These are phyloP conservation scores for Sarcophaga rosellei DNA, from an alignment of 2,888 invertebrate species.

Conservation along the genomic window DNA sequence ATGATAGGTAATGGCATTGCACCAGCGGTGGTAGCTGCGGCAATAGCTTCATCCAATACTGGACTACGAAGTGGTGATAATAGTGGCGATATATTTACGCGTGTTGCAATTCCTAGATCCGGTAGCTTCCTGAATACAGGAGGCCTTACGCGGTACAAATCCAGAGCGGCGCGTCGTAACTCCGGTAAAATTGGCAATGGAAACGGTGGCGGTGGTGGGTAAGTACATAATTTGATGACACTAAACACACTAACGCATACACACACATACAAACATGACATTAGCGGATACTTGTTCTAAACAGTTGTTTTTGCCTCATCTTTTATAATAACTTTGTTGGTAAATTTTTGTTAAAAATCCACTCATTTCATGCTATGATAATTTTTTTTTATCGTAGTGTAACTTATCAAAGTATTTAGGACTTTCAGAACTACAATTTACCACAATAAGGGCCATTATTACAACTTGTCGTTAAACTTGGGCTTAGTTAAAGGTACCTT, in stretches of 20 bases:
- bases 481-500: no score
- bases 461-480: no score
- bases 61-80: constrained; percentile 81
- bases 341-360: no score
- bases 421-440: no score
- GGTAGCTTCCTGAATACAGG: constrained; percentile 93
- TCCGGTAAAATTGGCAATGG: constrained; percentile 81
- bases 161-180: constrained; percentile 81
- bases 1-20: constrained; percentile 62
- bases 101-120: constrained; percentile 92
- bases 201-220: constrained; percentile 76
- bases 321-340: no score
- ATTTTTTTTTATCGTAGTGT: no score
- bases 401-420: no score
- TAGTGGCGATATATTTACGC: constrained; percentile 91
- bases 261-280: not conserved
- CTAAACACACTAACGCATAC: not conserved
- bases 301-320: not conserved
- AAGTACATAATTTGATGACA: constrained; percentile 46
- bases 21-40: constrained; percentile 60
- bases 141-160: constrained; percentile 89
- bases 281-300: not conserved
- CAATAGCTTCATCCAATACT: constrained; percentile 68
- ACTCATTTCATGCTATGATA: no score
- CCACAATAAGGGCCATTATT: no score